Evolutionary conservation across 2,888 invertebrate species (phyloP), one percentile per base, ranked within the genome.

Genomic region (Amphimallon solstitiale): DNA sequence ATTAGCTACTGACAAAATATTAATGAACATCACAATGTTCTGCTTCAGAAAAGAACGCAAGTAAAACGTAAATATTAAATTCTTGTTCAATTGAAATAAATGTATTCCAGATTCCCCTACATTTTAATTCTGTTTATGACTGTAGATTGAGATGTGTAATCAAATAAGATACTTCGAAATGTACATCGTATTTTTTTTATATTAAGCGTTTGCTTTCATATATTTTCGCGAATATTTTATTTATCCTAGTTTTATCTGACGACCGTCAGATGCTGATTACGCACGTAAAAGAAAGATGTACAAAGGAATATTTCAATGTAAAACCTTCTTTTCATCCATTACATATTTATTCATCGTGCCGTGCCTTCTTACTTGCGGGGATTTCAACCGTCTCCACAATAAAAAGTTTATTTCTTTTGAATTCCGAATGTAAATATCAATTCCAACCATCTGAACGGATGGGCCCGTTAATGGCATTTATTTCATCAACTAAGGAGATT

Each of bases 401-500:
- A 56, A 56, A 51, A 29, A 51, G 14, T 40, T 40, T 43, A 40
- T 12, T 56, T 12, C 56, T 23, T 56, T 40, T 40, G 23, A 38
- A 40, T 56, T 43, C 21, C 6, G 40, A 56, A 56, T 43, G 56
- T 40, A 56, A 56, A 56, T 56, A 56, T 56, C 56, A 56, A 56
- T 40, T 40, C 40, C 56, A 12, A 6, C 9, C 40, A 40, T 40
- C 12, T 40, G 40, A 56, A 56, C 19, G 14, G 14, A 38, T 29
- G 40, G 40, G 7, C 21, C n/a, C 40, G 23, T 56, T 40, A 56
- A 56, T 40, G 23, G 56, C 40, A 56, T 56, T 56, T 56, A 56
- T 40, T 40, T 40, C 56, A 56, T 40, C 56, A 23, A 40, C 15
- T 19, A 19, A 34, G 40, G 23, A 56, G 56, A 56, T 56, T 56